A percentile compares a stretch with the other conserved stretches of the same genome.
Evolutionary conservation across 2,113 vertebrate species (phyloP).

Genomic region (Megaceryle torquata): DNA sequence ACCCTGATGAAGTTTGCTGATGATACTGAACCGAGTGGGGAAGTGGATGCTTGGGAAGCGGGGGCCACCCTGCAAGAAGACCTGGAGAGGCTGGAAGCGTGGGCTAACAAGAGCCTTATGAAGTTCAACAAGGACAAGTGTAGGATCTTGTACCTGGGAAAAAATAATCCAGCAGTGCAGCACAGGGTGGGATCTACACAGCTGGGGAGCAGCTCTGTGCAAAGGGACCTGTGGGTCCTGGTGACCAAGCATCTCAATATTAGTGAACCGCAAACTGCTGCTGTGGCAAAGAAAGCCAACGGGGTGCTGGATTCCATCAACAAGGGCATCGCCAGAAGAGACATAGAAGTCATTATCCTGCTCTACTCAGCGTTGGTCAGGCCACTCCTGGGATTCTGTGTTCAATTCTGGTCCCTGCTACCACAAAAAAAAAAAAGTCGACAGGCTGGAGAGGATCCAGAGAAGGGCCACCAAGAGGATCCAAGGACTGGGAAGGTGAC

Average conservation of each 20-base stretch:
- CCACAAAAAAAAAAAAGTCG: neutral
- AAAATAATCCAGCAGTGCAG: neutral
- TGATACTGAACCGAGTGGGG: neutral
- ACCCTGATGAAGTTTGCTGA: neutral
- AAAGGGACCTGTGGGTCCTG: neutral
- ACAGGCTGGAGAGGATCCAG: neutral
- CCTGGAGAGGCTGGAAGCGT: neutral
- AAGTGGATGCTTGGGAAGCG: neutral
- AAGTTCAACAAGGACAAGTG: neutral
- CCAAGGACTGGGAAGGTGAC: neutral
- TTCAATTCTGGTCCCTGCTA: neutral
- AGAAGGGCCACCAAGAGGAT: neutral
- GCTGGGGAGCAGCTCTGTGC: neutral
- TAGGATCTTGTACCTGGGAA: neutral
- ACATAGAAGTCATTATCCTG: neutral
- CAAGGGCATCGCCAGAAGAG: neutral
- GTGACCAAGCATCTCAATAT: neutral
- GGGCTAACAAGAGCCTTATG: neutral
- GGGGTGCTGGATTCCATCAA: neutral
- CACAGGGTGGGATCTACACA: neutral
- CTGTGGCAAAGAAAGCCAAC: neutral
- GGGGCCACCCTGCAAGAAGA: neutral
- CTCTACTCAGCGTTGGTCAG: neutral
- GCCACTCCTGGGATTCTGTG: neutral
- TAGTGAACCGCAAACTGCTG: neutral